Evolutionary conservation across 2,113 vertebrate genomes (phyloP).

Genomic region (Python bivittatus): DNA sequence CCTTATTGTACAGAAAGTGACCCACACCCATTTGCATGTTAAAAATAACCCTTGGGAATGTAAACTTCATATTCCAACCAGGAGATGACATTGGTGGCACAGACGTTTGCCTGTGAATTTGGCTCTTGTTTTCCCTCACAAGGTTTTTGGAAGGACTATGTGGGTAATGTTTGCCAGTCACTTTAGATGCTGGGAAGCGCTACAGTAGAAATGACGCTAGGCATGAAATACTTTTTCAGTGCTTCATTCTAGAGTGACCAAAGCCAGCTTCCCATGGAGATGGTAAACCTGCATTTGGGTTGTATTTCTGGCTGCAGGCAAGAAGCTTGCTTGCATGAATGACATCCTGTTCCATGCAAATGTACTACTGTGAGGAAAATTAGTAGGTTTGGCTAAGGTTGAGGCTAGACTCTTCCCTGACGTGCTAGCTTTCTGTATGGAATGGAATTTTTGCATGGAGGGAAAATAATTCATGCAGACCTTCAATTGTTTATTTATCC

Average conservation of each 20-base stretch:
- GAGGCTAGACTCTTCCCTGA: background rate
- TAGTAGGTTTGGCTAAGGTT: background rate
- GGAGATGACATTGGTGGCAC: too few relatives aligned
- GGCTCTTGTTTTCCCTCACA: background rate
- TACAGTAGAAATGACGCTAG: background rate
- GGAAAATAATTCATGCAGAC: background rate
- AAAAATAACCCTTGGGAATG: background rate
- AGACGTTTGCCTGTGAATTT: background rate
- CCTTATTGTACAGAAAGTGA: background rate
- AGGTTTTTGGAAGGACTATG: background rate
- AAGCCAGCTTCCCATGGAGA: background rate
- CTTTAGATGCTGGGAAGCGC: background rate
- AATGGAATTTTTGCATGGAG: background rate
- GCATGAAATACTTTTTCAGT: background rate
- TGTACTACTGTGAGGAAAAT: background rate
- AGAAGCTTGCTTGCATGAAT: background rate
- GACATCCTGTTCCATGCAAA: background rate
- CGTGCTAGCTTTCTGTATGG: background rate
- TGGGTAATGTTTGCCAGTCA: background rate
- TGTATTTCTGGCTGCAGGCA: background rate
- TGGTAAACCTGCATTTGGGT: background rate
- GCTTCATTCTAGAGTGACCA: background rate
- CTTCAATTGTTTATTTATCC: background rate
- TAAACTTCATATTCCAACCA: background rate
- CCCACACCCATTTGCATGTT: background rate